Conservation (phyloP, 2,888 invertebrate species). For the Bellardia bayeri region DNA sequence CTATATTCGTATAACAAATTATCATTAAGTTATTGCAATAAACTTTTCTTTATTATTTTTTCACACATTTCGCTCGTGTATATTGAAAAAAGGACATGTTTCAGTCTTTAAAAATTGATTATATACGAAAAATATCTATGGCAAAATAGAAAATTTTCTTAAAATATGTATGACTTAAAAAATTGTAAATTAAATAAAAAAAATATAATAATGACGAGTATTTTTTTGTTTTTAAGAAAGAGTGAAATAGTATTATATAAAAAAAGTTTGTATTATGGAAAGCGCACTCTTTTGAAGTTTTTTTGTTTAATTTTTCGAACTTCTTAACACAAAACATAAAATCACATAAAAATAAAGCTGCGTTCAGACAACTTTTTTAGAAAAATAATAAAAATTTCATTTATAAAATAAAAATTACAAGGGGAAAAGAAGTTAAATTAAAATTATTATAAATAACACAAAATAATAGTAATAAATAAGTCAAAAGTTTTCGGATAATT, state of each 20-base stretch:
- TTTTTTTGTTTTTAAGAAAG: slow-evolving; percentile 44
- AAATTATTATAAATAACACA: slow-evolving; percentile 55
- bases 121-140: slow-evolving; percentile 79
- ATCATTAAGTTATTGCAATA: slow-evolving; percentile 17
- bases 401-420: slow-evolving; percentile 35
- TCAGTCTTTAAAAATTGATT: slow-evolving; percentile 83
- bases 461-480: slow-evolving; percentile 63
- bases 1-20: slow-evolving; percentile 68
- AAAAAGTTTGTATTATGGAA: not conserved
- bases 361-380: slow-evolving; percentile 23
- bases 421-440: slow-evolving; percentile 29
- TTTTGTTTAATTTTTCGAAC: not conserved
- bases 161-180: slow-evolving; percentile 69
- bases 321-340: slow-evolving; percentile 42
- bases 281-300: slow-evolving; percentile 28
- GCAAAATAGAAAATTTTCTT: slow-evolving; percentile 78
- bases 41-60: slow-evolving; percentile 29
- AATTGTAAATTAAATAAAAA: slow-evolving; percentile 45
- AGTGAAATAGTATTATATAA: not conserved
- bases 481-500: slow-evolving; percentile 26
- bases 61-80: slow-evolving; percentile 73
- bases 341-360: slow-evolving; percentile 65
- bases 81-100: slow-evolving; percentile 81
- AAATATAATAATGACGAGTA: slow-evolving; percentile 69
- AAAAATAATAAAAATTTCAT: slow-evolving; percentile 41